Evolutionary conservation across 2,888 invertebrate species (phyloP).

Genomic region (Ceriagrion tenellum): DNA sequence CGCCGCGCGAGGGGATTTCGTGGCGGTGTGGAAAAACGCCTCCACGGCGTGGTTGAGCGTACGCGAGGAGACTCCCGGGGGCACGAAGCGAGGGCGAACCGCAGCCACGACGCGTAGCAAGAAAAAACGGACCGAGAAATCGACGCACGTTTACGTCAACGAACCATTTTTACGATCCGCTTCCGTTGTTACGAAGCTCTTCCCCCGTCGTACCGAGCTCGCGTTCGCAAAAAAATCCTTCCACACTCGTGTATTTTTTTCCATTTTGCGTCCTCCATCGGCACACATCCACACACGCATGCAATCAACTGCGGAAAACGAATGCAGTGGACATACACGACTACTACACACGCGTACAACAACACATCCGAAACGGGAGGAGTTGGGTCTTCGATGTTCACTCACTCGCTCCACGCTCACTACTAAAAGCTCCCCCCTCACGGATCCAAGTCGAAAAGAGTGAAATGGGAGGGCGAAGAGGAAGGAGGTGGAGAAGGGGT

Average conservation of each 20-base stretch:
- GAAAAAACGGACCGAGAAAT: neutral
- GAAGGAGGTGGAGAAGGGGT: neutral
- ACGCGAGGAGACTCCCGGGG: neutral
- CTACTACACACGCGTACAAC: conserved; percentile 25
- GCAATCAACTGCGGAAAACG: neutral
- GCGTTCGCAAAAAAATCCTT: neutral
- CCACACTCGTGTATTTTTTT: neutral
- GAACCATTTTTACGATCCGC: neutral
- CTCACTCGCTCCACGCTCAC: conserved; percentile 65
- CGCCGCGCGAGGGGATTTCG: neutral
- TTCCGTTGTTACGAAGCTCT: neutral
- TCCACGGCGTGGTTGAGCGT: neutral
- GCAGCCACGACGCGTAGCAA: neutral
- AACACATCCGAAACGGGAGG: neutral
- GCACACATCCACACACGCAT: neutral
- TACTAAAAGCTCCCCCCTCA: conserved; percentile 43
- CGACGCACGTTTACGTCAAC: neutral
- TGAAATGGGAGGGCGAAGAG: neutral
- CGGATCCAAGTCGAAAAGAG: neutral
- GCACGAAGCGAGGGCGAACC: neutral
- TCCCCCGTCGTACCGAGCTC: neutral
- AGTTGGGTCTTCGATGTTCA: conserved; percentile 35
- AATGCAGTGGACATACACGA: neutral
- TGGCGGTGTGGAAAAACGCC: neutral
- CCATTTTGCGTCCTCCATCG: neutral